phyloP scores from a whole-genome alignment of 2,797 vertebrate species.

The Sebastes aleutianus region DNA sequence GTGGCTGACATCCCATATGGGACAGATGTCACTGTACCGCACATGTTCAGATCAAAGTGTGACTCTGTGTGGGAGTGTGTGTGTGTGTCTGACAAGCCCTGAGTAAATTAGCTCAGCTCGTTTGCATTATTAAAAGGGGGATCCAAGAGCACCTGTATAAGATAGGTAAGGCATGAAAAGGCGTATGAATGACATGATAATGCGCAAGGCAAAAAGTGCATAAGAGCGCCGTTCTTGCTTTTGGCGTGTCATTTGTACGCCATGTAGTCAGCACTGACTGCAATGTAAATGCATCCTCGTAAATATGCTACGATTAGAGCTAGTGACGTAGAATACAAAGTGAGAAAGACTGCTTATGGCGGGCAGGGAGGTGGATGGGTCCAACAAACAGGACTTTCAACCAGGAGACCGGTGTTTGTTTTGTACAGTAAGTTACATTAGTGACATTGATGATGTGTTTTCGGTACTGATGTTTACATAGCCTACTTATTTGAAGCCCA shows the following conservation, averaged over 20 bases:
- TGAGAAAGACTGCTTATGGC: no score
- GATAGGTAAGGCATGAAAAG: slow-evolving; percentile 15
- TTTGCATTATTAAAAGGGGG: slow-evolving; percentile 4
- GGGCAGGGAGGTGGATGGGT: neutral
- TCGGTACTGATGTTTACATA: no score
- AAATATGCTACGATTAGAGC: no score
- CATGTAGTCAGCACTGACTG: neutral
- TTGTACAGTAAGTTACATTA: no score
- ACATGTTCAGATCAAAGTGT: slow-evolving; percentile 61
- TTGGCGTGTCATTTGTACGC: neutral
- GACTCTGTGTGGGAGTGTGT: neutral
- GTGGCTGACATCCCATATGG: slow-evolving; percentile 54
- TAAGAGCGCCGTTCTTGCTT: neutral
- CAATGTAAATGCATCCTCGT: no score
- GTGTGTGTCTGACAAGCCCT: neutral
- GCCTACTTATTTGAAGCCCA: no score
- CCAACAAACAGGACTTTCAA: no score
- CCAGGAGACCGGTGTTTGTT: no score
- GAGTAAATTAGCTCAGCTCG: neutral
- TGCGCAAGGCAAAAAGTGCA: neutral
- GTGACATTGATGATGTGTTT: no score
- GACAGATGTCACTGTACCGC: slow-evolving; percentile 48
- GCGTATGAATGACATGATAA: no score
- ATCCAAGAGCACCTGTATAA: slow-evolving; percentile 25
- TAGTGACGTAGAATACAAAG: no score